Base-by-base conservation (phyloP, 2,113 vertebrate genomes). In the Colistium nudipinnis region DNA sequence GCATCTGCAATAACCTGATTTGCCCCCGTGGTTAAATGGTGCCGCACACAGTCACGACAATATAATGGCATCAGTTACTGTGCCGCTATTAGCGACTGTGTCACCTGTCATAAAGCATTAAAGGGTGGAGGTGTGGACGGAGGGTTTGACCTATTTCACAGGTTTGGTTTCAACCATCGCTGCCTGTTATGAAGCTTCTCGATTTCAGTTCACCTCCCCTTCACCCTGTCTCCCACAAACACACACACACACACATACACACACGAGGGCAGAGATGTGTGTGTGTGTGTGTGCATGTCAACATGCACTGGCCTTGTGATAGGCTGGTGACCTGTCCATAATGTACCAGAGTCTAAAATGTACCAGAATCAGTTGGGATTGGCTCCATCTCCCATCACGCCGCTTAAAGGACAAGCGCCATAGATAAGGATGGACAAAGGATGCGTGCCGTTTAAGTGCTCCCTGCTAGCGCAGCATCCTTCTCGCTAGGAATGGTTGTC, bases 1-100 rank as follows among this genome's bases (percentile, higher is more conserved):
- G 62, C 36, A 10, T 75, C 71, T 51, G 35, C 47, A 19, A 80
- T 86, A 64, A 87, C 78, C 62, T 81, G 44, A 86, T 88, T 83
- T 70, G 28, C 48, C 24, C n/a, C 49, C 39, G 16, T 52, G 33
- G 81, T 81, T 81, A 72, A 84, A 80, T 68, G 65, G 71, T 57
- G 45, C 49, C 53, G 72, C 55, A 33, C 53, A 52, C 61, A 68
- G 63, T 67, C 57, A 51, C 63, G 62, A 61, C 28, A 59, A 10
- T 24, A 33, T 76, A 73, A 79, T 71, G 45, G 62, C 73, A 76
- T 74, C 53, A 39, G 45, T 81, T 61, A 69, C 35, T 7, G 62
- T 2, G 28, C 63, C 43, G 60, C 53, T 62, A 62, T 65, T 51
- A 74, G 13, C 4, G 4, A 24, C 7, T 25, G 45, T 63, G 77